Conservation (phyloP, 2,113 vertebrate genomes). For the Ceyx melanurus region DNA sequence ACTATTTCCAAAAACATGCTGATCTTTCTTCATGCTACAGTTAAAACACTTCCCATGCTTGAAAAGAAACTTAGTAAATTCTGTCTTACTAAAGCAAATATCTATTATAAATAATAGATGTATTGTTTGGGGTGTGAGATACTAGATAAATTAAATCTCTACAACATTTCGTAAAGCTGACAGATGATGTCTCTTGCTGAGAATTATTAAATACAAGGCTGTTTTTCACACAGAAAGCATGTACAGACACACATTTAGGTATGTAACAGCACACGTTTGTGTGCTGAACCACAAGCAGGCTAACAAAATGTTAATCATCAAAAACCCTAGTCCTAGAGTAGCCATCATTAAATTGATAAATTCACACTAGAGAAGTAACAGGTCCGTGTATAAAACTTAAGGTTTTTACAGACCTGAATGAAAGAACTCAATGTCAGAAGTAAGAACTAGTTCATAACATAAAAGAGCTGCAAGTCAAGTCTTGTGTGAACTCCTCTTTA, state of each 20-base stretch:
- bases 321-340: background rate
- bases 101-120: background rate
- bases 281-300: background rate
- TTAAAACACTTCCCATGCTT: background rate
- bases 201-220: background rate
- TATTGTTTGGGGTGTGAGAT: background rate
- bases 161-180: background rate
- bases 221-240: background rate
- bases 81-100: background rate
- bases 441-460: background rate
- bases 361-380: background rate
- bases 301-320: background rate
- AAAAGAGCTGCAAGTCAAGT: background rate
- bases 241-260: background rate
- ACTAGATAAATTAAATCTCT: background rate
- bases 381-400: background rate
- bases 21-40: background rate
- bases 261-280: fast-evolving
- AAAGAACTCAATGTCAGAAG: background rate
- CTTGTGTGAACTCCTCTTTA: background rate
- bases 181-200: background rate
- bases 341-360: background rate
- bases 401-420: background rate
- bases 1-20: background rate
- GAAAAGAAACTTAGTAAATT: background rate